A percentile compares a stretch with the other conserved stretches of the same genome.
phyloP scores from a whole-genome alignment of 2,797 vertebrate species.

The Sebastes nivosus region DNA sequence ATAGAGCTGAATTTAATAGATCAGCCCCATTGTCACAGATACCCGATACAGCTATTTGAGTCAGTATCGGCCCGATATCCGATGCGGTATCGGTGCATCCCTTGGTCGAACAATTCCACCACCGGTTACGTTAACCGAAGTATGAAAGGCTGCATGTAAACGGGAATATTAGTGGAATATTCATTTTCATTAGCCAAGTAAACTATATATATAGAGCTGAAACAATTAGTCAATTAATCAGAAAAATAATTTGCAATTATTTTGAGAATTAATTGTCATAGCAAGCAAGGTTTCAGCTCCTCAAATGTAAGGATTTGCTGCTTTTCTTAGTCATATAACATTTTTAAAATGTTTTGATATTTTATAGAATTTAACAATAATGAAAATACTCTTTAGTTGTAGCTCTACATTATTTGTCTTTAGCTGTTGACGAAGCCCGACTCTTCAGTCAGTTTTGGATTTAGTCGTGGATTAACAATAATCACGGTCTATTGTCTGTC shows the following conservation, averaged over 20 bases:
- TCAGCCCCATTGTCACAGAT: no score
- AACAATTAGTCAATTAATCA: not conserved
- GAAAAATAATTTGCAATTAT: not conserved
- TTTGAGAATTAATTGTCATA: not conserved
- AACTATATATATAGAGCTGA: not conserved
- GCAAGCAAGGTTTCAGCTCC: not conserved
- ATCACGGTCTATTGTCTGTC: not conserved
- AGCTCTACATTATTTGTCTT: not conserved
- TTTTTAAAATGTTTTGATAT: not conserved
- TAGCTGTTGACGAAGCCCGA: not conserved
- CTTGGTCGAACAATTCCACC: no score
- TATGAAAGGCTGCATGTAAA: no score
- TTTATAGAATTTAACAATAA: not conserved
- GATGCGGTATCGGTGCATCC: no score
- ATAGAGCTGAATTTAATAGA: no score
- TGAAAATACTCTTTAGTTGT: not conserved
- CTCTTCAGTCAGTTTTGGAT: not conserved
- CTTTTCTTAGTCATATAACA: not conserved
- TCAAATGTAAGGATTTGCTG: not conserved
- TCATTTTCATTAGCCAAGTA: no score
- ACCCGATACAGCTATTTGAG: no score
- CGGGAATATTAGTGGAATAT: no score
- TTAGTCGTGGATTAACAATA: not conserved
- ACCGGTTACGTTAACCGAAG: no score
- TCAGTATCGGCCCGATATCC: no score